These are phyloP conservation scores for Sebastes glaucus DNA, from an alignment of 2,797 vertebrate species.

Conservation along the genomic window DNA sequence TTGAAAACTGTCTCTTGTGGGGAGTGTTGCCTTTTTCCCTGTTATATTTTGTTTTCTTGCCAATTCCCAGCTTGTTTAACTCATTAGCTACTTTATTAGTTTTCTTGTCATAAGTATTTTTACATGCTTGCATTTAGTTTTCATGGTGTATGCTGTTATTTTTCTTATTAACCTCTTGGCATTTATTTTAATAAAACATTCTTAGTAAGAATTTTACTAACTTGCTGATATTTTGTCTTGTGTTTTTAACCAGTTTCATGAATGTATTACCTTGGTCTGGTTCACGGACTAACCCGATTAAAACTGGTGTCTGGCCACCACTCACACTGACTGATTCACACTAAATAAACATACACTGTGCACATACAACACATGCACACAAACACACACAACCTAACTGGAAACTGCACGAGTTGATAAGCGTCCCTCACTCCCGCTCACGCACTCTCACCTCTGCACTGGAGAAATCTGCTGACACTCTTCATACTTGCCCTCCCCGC, in stretches of 20 bases:
- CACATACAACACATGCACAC: conserved; percentile 19
- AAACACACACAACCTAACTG: conserved; percentile 67
- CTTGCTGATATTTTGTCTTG: conserved; percentile 90
- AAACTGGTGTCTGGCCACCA: conserved; percentile 82
- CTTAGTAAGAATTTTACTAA: conserved; percentile 93
- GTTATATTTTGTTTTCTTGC: conserved; percentile 81
- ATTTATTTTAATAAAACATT: conserved; percentile 94
- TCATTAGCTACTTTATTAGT: conserved; percentile 88
- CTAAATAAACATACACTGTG: conserved; percentile 21
- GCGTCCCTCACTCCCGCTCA: conserved; percentile 69
- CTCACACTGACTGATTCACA: conserved; percentile 62
- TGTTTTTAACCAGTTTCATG: conserved; percentile 89
- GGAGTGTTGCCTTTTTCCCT: conserved; percentile 84
- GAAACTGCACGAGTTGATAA: conserved; percentile 77
- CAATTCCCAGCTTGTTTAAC: conserved; percentile 88
- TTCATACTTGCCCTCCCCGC: conserved; percentile 53
- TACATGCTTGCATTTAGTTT: conserved; percentile 91
- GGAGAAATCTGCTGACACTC: conserved; percentile 73
- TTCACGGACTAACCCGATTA: conserved; percentile 89
- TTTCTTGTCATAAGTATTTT: conserved; percentile 89
- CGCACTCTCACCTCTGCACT: conserved; percentile 74
- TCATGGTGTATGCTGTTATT: conserved; percentile 91
- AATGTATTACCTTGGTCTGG: conserved; percentile 87
- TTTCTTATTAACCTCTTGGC: conserved; percentile 90
- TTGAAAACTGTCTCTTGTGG: conserved; percentile 79